Evolutionary conservation across 2,797 vertebrate species (phyloP), one percentile per base, ranked within the genome.

Genomic region (Diplodus puntazzo): DNA sequence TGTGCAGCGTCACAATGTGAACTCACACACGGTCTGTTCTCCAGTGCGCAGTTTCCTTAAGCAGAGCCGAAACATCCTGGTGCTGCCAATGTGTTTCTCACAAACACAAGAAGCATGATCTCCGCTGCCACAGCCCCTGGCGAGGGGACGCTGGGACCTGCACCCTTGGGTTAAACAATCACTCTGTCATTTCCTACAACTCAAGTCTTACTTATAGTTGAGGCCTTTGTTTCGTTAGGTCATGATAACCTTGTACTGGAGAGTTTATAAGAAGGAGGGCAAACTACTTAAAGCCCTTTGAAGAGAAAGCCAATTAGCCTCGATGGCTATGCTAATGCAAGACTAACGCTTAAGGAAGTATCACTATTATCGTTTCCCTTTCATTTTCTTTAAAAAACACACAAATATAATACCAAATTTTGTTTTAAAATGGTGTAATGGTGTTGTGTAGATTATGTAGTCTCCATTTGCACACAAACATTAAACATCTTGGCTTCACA

Each of bases 1-100:
- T 54, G 3, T 52, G 67, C 55, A 67, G 59, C 80, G 65, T 83
- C 52, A 53, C 78, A 59, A 71, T 42, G 60, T 82, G 46, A 75
- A 57, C 34, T 52, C 50, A 69, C 69, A 58, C 52, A 72, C 59
- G n/a, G 70, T 60, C 72, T 76, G 52, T 89, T 65, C 77, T 69
- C 30, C 30, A 73, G 62, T 83, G 57, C 20, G 27, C 79, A 74
- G 17, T 81, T 69, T 53, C 75, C 82, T 86, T 87, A 88, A 89
- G 91, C 78, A 81, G 76, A 88, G 77, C 69, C 77, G 75, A 92
- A 89, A 83, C 76, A 71, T 80, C 73, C 67, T 76, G 62, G 74
- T 71, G 74, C 66, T 83, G 78, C 66, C 71, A 79, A 16, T 84
- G 68, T 87, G 82, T 80, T 85, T 60, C 62, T 83, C 17, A 68